These are phyloP conservation scores for Lates japonicus DNA, from an alignment of 2,797 vertebrate species.

Conservation along the genomic window DNA sequence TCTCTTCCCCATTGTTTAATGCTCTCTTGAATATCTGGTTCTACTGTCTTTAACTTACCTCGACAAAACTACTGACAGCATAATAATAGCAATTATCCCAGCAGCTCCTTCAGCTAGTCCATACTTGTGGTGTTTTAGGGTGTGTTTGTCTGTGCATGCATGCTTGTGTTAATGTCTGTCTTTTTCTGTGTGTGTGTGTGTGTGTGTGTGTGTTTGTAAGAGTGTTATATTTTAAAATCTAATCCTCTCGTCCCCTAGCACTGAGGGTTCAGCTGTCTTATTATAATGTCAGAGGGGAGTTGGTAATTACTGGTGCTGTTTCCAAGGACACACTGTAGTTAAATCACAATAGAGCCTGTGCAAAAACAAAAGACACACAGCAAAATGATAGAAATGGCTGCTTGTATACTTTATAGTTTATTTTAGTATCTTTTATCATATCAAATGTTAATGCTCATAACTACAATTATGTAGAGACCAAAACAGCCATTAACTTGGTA, in stretches of 20 bases:
- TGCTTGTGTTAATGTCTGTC: constrained; percentile 35
- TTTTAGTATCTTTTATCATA: constrained; percentile 1
- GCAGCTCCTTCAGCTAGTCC: constrained; percentile 37
- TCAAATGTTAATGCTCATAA: not conserved
- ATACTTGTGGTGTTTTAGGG: constrained; percentile 55
- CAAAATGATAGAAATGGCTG: not conserved
- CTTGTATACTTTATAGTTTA: constrained; percentile 23
- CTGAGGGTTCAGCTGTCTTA: constrained; percentile 43
- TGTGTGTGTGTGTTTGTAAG: constrained; percentile 12
- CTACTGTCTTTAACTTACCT: constrained; percentile 16
- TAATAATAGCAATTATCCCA: constrained; percentile 68
- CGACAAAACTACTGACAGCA: constrained; percentile 48
- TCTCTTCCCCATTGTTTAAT: constrained; percentile 17
- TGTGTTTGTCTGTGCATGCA: constrained; percentile 49
- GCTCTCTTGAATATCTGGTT: constrained; percentile 11
- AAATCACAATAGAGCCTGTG: constrained; percentile 9
- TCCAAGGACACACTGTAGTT: constrained; percentile 13
- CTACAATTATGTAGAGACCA: not conserved
- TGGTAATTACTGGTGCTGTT: constrained; percentile 59
- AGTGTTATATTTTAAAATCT: constrained; percentile 40
- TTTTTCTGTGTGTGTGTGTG: constrained; percentile 8
- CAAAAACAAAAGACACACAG: constrained; percentile 18
- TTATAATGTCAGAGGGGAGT: constrained; percentile 59
- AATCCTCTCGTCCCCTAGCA: constrained; percentile 15
- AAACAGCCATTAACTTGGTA: constrained; percentile 5